Base-by-base conservation (phyloP, 2,888 invertebrate genomes). In the Dichetophora obliterata region DNA sequence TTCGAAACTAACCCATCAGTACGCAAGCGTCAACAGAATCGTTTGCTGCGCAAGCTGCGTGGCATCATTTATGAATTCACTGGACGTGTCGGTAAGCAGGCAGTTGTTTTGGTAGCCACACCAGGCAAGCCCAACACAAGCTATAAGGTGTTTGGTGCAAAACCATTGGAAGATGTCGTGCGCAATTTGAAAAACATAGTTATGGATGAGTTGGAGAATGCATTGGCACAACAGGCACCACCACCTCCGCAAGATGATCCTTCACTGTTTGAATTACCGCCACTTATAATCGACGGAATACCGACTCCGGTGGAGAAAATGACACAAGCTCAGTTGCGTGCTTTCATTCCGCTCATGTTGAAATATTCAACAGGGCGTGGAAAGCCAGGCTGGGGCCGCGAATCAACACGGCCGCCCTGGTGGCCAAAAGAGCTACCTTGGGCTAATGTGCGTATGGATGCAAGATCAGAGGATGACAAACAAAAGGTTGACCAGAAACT, bases 291-390 rank as follows among this genome's bases (percentile, higher is more conserved):
- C 85, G 98, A 98, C 90, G 98, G 98, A 80, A 98, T 98, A 88
- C 98, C 98, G 80, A 98, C 98, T 78, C 98, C 98, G 19, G 98
- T 98, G 0, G 98, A 98, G 91, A 98, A 98, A 92, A 98, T 98
- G 98, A 98, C 98, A 57, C 98, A 98, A 91, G 98, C 98, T 75
- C 98, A 98, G 90, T 91, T 98, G 78, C 90, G 98, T 84, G 98
- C 98, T 77, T 98, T 98, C 90, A 98, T 98, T 85, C 98, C 98
- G 80, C 92, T 98, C 84, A 98, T 98, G 98, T 91, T 98, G 86
- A 98, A 98, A 91, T 98, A 98, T 90, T 98, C 98, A 5, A 98
- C 98, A 82, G 97, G 96, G 86, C 92, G 98, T 82, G 98, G 98
- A 80, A 98, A 98, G 90, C 98, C 98, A 63, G 98, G 98, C 57